Evolutionary conservation across 2,888 invertebrate species (phyloP), one percentile per base, ranked within the genome.

Genomic region (Drosophila fungiperda): DNA sequence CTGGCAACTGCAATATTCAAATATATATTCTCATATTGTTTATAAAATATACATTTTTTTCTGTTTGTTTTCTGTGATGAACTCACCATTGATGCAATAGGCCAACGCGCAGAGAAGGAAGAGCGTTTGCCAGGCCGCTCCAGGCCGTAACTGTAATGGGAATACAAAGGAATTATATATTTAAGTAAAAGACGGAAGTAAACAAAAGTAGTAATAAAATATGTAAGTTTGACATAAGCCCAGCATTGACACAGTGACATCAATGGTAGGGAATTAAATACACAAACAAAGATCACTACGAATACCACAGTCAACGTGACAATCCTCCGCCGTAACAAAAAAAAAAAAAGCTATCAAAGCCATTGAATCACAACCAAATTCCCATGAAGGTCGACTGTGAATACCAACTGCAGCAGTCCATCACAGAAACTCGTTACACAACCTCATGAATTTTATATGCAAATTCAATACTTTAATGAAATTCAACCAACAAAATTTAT

Each of bases 51-150:
- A 29, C 26, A 1, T 26, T 26, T 26, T 2, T 26, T 26, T 26
- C 1, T 23, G 23, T 26, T 5, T 26, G 4, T 29, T 29, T 29
- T 6, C 29, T 29, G 29, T 29, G 15, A 33, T 26, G 1, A 23
- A 84, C 89, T 92, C 83, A 93, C 93, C 93, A 83, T 90, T 90
- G 52, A 91, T 84, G 42, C 91, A 90, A 84, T 72, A 85, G 59
- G 83, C 83, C 38, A 91, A 82, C 73, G 84, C 90, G 82, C 90
- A 91, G 68, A 92, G 71, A 54, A 93, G 82, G 73, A 92, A 90
- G 86, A 93, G 89, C 78, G 89, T 81, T 84, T 91, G 92, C 91
- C 91, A 92, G 79, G 88, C 90, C 89, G 91, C 92, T 91, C 92
- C 93, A 86, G 90, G 89, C 82, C 92, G 91, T 87, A 93, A 90